phyloP scores from a whole-genome alignment of 35 echinoderm and acorn worm genomes.

The Eucidaris tribuloides region DNA sequence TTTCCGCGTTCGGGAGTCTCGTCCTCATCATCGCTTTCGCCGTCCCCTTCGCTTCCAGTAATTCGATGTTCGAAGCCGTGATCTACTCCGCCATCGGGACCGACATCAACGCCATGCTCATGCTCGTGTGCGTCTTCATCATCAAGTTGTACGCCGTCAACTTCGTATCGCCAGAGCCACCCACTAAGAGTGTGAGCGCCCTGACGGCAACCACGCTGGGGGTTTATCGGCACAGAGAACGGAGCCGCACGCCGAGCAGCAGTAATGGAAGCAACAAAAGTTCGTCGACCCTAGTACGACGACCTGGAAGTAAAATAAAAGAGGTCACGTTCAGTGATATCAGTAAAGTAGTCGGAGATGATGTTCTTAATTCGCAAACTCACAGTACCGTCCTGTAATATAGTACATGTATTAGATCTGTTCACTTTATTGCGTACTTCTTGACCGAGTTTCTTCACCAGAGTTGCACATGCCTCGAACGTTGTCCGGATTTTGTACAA shows the following conservation, averaged over 20 bases:
- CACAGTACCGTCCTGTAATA: no score
- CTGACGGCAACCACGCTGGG: not conserved
- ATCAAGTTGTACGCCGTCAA: conserved; percentile 55
- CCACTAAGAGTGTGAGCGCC: not conserved
- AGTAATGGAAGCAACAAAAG: not conserved
- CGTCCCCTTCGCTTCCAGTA: conserved; percentile 46
- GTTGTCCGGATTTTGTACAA: no score
- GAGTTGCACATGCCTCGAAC: no score
- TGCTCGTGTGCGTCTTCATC: conserved; percentile 54
- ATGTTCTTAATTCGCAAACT: no score
- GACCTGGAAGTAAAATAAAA: not conserved
- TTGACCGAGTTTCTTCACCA: no score
- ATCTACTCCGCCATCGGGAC: conserved; percentile 48
- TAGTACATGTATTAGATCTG: no score
- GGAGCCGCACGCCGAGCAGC: not conserved
- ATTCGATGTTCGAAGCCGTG: not conserved
- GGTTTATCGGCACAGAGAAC: not conserved
- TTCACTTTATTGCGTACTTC: no score
- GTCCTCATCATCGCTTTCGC: conserved; percentile 51
- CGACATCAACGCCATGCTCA: conserved; percentile 36
- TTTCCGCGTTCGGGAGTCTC: conserved; percentile 43
- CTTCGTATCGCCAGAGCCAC: conserved; percentile 14
- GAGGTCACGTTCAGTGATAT: conserved; percentile 25
- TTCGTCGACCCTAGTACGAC: not conserved
- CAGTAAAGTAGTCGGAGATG: no score